phyloP scores from a whole-genome alignment of 2,888 invertebrate species.

The Dendrolimus pini region DNA sequence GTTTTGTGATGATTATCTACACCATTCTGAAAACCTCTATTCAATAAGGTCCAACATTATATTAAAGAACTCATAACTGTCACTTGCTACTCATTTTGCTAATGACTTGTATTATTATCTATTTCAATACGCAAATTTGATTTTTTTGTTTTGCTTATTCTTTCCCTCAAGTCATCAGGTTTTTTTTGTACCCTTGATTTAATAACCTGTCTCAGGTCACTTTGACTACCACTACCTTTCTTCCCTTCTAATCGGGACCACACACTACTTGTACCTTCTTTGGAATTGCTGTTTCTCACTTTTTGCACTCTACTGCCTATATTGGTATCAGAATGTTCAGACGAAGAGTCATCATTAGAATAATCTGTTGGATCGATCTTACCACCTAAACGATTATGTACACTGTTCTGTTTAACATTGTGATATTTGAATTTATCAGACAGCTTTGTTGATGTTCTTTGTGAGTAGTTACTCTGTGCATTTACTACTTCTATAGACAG shows the following conservation, averaged over 20 bases:
- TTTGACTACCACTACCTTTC: conserved; percentile 28
- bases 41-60: no score
- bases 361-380: conserved; percentile 34
- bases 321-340: conserved; percentile 45
- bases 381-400: conserved; percentile 54
- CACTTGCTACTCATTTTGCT: background rate
- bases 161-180: conserved; percentile 51
- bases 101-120: conserved; percentile 50
- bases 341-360: conserved; percentile 42
- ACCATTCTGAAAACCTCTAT: no score
- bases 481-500: conserved; percentile 63
- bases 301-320: conserved; percentile 74
- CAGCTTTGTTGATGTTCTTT: conserved; percentile 41
- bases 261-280: conserved; percentile 58
- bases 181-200: conserved; percentile 44
- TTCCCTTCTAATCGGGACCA: conserved; percentile 74
- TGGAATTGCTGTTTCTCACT: conserved; percentile 32
- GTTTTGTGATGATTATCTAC: no score
- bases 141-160: conserved; percentile 53
- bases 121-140: conserved; percentile 68
- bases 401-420: conserved; percentile 19
- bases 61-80: no score
- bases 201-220: conserved; percentile 53
- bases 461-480: conserved; percentile 37
- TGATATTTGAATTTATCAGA: conserved; percentile 58